Base-by-base conservation (phyloP, 1,140 invertebrate genomes). In the Scaptomyza graminum region DNA sequence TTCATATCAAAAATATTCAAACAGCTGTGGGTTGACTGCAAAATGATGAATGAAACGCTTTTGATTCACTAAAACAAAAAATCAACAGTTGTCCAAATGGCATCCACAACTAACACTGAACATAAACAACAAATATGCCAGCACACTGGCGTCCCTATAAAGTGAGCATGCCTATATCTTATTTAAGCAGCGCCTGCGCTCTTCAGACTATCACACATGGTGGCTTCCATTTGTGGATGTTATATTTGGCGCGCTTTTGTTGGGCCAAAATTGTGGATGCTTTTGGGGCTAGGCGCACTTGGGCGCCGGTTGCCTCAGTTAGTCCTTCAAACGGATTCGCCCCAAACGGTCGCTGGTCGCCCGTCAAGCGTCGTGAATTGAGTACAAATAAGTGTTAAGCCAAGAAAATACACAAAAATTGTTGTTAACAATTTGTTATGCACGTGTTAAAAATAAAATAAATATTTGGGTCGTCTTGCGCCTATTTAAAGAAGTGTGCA, bases 251-350 rank as follows among this genome's bases (percentile, higher is more conserved):
- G 74, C 70, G 64, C 49, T 64, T 74, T 74, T 65, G 25, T 22
- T 11, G 51, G 8, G 31, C 1, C 8, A 34, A 8, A 7, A 9
- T 8, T 71, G 72, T 78, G 72, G 66, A 75, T 47, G 16, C 6
- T 16, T 28, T 72, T 71, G 18, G 52, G 37, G 41, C 15, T 57
- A 13, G 18, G 18, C 52, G 31, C 51, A 62, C 44, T 55, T 47
- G 31, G 54, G 31, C 59, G 72, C 62, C 57, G 72, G 52, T 57
- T 28, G 43, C 22, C 47, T 50, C 18, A 60, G 50, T 78, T 78
- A 78, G 76, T 78, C 76, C 76, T 75, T 44, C 49, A 28, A 52
- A 71, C 63, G 73, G 67, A 78, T 75, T 75, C 63, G 62, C 67
- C 57, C 47, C 13, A 67, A 72, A 51, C 76, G 76, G 76, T 75